Percentiles rank a stretch among this genome's conserved stretches.
These are phyloP conservation scores for Meda fulgida DNA, from an alignment of 2,797 vertebrate species.

Conservation along the genomic window DNA sequence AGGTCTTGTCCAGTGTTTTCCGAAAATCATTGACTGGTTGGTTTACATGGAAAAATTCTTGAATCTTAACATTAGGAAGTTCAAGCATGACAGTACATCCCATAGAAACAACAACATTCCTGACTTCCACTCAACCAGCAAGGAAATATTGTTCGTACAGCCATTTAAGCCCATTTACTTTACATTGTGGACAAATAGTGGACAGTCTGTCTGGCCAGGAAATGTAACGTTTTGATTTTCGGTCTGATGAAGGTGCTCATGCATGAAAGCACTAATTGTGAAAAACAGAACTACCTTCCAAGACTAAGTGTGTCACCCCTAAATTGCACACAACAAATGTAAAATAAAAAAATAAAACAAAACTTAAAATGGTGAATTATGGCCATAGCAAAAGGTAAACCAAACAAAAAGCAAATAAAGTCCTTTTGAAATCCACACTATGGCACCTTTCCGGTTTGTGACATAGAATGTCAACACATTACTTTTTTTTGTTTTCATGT, in stretches of 20 bases:
- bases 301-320: too few species aligned
- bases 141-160: slow-evolving; percentile 38
- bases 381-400: not conserved
- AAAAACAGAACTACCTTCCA: not conserved
- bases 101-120: slow-evolving; percentile 51
- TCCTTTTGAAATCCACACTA: not conserved
- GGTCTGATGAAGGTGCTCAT: slow-evolving; percentile 38
- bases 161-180: slow-evolving; percentile 52
- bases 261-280: slow-evolving; percentile 22
- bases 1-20: not conserved
- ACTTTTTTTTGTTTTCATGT: not conserved
- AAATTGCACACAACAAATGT: not conserved
- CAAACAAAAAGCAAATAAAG: not conserved
- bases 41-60: not conserved
- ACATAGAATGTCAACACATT: not conserved
- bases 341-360: too few species aligned
- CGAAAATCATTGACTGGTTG: not conserved
- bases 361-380: not conserved
- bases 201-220: slow-evolving; percentile 33
- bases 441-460: slow-evolving; percentile 1
- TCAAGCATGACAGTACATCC: slow-evolving; percentile 35
- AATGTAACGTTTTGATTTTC: slow-evolving; percentile 48
- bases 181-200: slow-evolving; percentile 45
- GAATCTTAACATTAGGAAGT: not conserved
- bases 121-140: slow-evolving; percentile 49